Conservation (phyloP, 2,888 invertebrate genomes). For the Cataglyphis livida region DNA sequence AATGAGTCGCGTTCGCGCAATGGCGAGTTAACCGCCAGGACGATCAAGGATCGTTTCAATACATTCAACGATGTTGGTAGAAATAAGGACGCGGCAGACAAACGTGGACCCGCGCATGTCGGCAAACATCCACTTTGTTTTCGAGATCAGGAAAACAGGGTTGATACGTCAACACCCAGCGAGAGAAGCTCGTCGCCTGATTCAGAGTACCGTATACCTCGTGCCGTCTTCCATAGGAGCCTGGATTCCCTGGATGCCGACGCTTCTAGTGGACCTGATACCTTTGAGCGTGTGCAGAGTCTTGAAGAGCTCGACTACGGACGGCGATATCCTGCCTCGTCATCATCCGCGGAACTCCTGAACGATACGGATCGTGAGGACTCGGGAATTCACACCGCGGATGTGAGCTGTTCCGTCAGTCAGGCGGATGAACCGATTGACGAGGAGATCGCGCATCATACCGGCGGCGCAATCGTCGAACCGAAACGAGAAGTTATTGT, state of each 20-base stretch:
- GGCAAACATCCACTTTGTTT: conserved; percentile 80
- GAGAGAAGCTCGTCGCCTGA: conserved; percentile 84
- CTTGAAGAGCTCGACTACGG: conserved; percentile 88
- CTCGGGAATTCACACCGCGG: conserved; percentile 92
- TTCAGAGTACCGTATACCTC: conserved; percentile 81
- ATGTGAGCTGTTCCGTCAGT: conserved; percentile 91
- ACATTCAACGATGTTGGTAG: conserved; percentile 86
- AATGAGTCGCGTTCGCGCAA: conserved; percentile 70
- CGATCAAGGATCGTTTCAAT: conserved; percentile 86
- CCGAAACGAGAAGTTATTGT: conserved; percentile 71
- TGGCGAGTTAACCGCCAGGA: conserved; percentile 73
- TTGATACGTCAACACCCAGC: conserved; percentile 81
- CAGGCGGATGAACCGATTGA: conserved; percentile 92
- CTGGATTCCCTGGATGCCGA: conserved; percentile 89
- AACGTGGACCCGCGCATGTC: conserved; percentile 68
- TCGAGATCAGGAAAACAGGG: conserved; percentile 75
- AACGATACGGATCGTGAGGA: conserved; percentile 91
- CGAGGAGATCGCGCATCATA: conserved; percentile 78
- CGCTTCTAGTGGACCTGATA: conserved; percentile 85
- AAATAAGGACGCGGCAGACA: conserved; percentile 84
- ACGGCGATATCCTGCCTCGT: conserved; percentile 86
- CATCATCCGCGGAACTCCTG: conserved; percentile 88
- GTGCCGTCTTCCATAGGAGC: conserved; percentile 87
- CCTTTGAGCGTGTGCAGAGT: conserved; percentile 89
- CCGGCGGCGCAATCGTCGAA: conserved; percentile 68